phyloP scores from a whole-genome alignment of 2,888 invertebrate genomes.

The Dynastes maya region DNA sequence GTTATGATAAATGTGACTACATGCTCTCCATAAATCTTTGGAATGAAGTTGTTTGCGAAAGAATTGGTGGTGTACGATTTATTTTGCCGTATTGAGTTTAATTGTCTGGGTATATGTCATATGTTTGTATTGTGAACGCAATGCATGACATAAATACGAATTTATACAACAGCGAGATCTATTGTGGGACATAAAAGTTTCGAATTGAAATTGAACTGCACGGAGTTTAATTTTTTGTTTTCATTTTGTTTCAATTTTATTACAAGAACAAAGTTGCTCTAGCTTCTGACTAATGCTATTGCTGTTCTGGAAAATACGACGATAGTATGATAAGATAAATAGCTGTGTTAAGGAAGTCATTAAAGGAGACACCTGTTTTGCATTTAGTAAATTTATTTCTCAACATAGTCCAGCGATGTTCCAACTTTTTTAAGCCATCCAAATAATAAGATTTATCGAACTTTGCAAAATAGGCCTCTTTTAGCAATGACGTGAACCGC shows the following conservation, averaged over 20 bases:
- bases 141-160: constrained; percentile 35
- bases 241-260: not conserved
- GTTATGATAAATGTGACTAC: constrained; percentile 44
- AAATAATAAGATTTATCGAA: too few relatives aligned
- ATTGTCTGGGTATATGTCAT: constrained; percentile 43
- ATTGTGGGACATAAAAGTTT: constrained; percentile 26
- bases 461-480: too few relatives aligned
- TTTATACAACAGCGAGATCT: constrained; percentile 36
- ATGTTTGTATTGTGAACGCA: constrained; percentile 36
- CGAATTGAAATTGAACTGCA: constrained; percentile 11
- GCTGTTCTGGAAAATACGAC: not conserved
- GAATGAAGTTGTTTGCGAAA: constrained; percentile 39
- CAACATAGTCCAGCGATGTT: too few relatives aligned
- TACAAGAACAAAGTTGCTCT: not conserved
- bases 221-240: constrained; percentile 23
- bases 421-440: too few relatives aligned
- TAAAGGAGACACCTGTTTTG: too few relatives aligned
- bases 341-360: too few relatives aligned
- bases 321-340: too few relatives aligned
- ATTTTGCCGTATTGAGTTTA: constrained; percentile 43
- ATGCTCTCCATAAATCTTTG: constrained; percentile 41
- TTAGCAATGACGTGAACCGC: too few relatives aligned
- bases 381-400: too few relatives aligned
- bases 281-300: not conserved
- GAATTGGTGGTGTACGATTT: constrained; percentile 43